Evolutionary conservation across 2,888 invertebrate species (phyloP).

Genomic region (Diaphora mendica): DNA sequence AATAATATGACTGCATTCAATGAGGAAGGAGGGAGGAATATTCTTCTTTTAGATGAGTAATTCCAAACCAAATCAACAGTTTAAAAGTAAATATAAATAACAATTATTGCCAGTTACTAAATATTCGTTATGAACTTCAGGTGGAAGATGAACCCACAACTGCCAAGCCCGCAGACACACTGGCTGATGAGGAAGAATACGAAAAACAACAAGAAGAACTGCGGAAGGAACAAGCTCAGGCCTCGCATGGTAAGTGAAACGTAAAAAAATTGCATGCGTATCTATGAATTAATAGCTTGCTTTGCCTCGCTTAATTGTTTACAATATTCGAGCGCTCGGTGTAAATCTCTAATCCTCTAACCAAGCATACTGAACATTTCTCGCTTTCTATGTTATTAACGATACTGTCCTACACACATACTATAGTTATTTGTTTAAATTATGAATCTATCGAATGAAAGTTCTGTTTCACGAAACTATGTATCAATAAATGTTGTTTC

Average conservation of each 20-base stretch:
- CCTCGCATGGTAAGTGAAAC: slow-evolving; percentile 76
- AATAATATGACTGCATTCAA: no score
- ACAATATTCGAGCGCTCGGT: background rate
- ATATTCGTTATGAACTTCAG: slow-evolving; percentile 36
- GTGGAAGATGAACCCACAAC: slow-evolving; percentile 74
- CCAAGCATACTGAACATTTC: background rate
- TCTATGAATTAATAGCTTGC: slow-evolving; percentile 18
- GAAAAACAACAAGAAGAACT: slow-evolving; percentile 76
- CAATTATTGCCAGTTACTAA: background rate
- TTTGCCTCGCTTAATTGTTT: slow-evolving; percentile 10
- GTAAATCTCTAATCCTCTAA: background rate
- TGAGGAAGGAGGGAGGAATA: background rate
- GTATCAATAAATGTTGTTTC: slow-evolving; percentile 59
- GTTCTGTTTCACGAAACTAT: slow-evolving; percentile 27
- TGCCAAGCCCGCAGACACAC: slow-evolving; percentile 70
- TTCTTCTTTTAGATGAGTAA: background rate
- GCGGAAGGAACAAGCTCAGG: slow-evolving; percentile 68
- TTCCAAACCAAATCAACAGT: background rate
- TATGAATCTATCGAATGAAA: background rate
- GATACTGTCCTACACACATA: background rate
- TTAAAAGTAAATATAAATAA: background rate
- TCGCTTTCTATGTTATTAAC: slow-evolving; percentile 11
- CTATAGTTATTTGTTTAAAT: background rate
- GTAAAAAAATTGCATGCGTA: slow-evolving; percentile 26
- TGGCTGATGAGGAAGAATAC: slow-evolving; percentile 81